Evolutionary conservation across 2,797 vertebrate genomes (phyloP).

Genomic region (Enoplosus armatus): DNA sequence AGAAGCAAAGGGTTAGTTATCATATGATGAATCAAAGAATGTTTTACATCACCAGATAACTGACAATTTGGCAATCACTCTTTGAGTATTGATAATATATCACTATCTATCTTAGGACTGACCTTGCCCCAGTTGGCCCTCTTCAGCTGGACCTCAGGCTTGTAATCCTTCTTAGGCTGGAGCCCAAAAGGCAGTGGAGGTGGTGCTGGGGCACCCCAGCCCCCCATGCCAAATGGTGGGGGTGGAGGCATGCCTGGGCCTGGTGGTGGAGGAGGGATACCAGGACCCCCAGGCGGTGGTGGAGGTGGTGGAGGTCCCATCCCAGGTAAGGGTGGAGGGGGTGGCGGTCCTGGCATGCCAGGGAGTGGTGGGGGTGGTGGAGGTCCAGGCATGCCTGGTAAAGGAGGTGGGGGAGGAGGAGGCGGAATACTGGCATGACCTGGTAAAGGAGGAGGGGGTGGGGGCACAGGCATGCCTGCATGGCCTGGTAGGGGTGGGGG

Average conservation of each 20-base stretch:
- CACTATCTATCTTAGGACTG: slow-evolving; percentile 47
- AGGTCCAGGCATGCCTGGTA: slow-evolving; percentile 54
- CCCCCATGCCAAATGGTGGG: slow-evolving; percentile 79
- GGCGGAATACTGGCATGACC: slow-evolving; percentile 49
- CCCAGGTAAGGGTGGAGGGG: slow-evolving; percentile 80
- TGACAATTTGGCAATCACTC: not conserved
- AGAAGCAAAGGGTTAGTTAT: not conserved
- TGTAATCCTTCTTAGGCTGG: slow-evolving; percentile 89
- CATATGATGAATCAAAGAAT: not conserved
- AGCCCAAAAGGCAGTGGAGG: slow-evolving; percentile 85
- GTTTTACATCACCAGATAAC: not conserved
- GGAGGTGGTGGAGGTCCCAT: slow-evolving; percentile 69
- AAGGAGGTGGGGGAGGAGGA: slow-evolving; percentile 59
- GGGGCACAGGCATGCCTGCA: slow-evolving; percentile 13
- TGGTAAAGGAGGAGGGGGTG: slow-evolving; percentile 64
- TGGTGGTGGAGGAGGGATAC: slow-evolving; percentile 73
- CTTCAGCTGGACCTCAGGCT: slow-evolving; percentile 88
- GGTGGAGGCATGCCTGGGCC: slow-evolving; percentile 64
- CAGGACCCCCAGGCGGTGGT: slow-evolving; percentile 67
- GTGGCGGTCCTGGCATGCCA: slow-evolving; percentile 67
- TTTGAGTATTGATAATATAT: not conserved
- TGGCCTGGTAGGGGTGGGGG: slow-evolving; percentile 69
- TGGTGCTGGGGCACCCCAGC: slow-evolving; percentile 74
- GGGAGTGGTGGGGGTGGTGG: slow-evolving; percentile 74
- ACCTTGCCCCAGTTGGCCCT: slow-evolving; percentile 93